Conservation (phyloP, 92 coral and sea anemone genomes). For the Scolanthus callimorphus region DNA sequence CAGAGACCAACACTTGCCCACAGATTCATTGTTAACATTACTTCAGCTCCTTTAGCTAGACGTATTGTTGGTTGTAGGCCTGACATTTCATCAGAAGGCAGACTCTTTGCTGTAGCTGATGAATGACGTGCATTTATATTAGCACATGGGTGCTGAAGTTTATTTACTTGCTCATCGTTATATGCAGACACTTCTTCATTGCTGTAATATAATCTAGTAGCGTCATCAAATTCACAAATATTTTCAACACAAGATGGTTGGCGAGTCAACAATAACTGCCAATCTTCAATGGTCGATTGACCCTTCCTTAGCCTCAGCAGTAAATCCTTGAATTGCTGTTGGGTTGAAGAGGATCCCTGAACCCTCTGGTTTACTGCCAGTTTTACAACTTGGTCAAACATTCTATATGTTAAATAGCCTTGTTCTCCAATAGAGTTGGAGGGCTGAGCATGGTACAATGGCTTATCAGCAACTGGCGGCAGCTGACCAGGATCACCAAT, state of each 20-base stretch:
- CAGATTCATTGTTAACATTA: conserved; percentile 34
- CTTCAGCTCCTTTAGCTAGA: conserved; percentile 27
- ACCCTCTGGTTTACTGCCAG: conserved; percentile 30
- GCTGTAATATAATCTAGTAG: conserved; percentile 28
- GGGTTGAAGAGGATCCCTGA: conserved; percentile 36
- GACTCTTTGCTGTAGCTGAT: conserved; percentile 8
- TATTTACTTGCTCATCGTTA: conserved; percentile 15
- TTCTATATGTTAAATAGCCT: conserved; percentile 28
- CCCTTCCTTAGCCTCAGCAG: conserved; percentile 11
- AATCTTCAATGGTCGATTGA: conserved; percentile 15
- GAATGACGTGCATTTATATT: conserved; percentile 32
- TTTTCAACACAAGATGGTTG: conserved; percentile 23
- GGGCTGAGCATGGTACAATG: conserved; percentile 37
- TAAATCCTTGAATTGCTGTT: conserved; percentile 32
- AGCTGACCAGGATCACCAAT: conserved; percentile 42
- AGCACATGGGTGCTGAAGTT: conserved; percentile 32
- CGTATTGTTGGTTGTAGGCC: conserved; percentile 14
- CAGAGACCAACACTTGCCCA: conserved; percentile 49
- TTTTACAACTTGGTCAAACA: conserved; percentile 25
- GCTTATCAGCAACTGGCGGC: conserved; percentile 41
- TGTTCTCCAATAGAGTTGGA: conserved; percentile 30
- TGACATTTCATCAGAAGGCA: conserved; percentile 29
- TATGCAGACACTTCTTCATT: conserved; percentile 29
- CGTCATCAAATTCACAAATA: conserved; percentile 13
- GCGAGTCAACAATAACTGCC: conserved; percentile 17